A percentile compares a stretch with the other conserved stretches of the same genome.
These are phyloP conservation scores for Propithecus deckenii DNA, from an alignment of 2,797 vertebrate genomes.

Conservation along the genomic window DNA sequence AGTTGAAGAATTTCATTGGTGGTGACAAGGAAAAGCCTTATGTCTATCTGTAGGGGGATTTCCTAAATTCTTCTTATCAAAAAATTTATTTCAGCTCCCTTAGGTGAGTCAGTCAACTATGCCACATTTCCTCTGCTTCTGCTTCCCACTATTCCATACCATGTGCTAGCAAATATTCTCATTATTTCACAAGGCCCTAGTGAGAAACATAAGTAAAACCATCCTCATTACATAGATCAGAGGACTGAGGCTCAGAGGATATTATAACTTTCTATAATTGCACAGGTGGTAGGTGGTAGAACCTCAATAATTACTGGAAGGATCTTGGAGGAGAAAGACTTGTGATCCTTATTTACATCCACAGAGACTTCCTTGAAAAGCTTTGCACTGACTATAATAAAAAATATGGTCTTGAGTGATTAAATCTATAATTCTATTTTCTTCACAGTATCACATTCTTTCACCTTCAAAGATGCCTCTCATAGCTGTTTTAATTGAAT, in stretches of 20 bases:
- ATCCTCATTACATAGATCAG: neutral
- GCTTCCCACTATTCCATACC: neutral
- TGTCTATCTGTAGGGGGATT: neutral
- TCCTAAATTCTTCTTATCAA: neutral
- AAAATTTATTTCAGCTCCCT: neutral
- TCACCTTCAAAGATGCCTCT: neutral
- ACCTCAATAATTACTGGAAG: neutral
- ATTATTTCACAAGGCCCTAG: neutral
- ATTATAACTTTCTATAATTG: neutral
- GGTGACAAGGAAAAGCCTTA: neutral
- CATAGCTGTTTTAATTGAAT: neutral
- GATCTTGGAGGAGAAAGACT: neutral
- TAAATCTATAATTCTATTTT: neutral
- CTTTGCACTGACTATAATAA: neutral
- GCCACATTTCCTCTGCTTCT: neutral
- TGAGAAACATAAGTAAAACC: neutral
- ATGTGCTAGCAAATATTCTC: neutral
- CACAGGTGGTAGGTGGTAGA: neutral
- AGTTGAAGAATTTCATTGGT: neutral
- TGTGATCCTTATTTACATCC: neutral
- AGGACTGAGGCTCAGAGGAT: neutral
- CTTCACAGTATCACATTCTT: neutral
- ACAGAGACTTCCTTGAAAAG: conserved; percentile 11
- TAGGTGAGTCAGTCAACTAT: neutral
- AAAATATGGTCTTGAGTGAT: neutral